Conservation (phyloP, 1,140 invertebrate species). For the Myzus persicae region DNA sequence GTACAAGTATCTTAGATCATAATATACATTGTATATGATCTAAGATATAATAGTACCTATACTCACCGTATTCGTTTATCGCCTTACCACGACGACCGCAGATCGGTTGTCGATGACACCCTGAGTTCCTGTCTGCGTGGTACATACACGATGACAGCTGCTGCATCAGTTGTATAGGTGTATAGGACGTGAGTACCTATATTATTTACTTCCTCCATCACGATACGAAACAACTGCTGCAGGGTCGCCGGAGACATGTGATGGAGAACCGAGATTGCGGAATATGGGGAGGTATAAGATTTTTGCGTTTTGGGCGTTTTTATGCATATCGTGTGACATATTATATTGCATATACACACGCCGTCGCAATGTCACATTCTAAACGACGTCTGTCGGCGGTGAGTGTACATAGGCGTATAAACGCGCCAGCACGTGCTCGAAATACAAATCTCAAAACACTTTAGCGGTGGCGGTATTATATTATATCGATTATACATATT, state of each 20-base stretch:
- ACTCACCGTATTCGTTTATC: background rate
- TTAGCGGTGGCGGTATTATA: background rate
- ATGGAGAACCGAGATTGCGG: background rate
- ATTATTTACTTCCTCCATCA: background rate
- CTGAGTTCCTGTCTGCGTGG: background rate
- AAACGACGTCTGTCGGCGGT: background rate
- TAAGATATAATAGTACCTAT: background rate
- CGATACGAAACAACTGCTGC: background rate
- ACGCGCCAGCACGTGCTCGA: background rate
- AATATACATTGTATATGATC: too few species aligned
- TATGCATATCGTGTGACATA: background rate
- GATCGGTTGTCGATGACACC: background rate
- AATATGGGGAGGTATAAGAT: background rate
- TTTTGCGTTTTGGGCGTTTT: background rate
- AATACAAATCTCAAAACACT: slow-evolving; percentile 1
- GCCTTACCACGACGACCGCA: background rate
- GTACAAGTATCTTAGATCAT: background rate
- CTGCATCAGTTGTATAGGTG: background rate
- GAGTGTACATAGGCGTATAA: background rate
- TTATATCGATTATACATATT: background rate
- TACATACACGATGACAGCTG: background rate
- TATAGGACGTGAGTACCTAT: background rate
- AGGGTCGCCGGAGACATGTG: background rate
- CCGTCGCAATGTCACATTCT: background rate
- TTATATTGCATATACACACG: background rate